Evolutionary conservation across 1,140 invertebrate genomes (phyloP).

Genomic region (Zaprionus africanus): DNA sequence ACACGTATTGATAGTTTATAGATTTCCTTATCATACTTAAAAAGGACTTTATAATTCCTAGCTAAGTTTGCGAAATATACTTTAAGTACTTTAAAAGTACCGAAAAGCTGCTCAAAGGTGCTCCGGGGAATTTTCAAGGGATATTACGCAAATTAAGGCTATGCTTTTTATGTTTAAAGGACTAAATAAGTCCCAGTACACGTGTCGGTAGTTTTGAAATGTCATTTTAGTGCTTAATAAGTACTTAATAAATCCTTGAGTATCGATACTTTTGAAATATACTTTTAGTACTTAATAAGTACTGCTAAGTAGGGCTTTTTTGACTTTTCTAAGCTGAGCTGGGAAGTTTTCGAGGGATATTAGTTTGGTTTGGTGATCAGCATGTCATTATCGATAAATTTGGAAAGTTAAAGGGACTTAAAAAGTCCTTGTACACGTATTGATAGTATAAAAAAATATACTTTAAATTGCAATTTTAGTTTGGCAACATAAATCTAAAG

Average conservation of each 20-base stretch:
- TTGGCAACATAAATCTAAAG: not conserved
- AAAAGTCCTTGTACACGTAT: not conserved
- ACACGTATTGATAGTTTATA: not conserved
- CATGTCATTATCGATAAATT: not conserved
- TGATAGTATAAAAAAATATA: not conserved
- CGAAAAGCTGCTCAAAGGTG: too few species aligned
- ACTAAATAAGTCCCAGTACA: too few species aligned
- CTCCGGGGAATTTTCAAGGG: not conserved
- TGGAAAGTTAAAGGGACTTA: not conserved
- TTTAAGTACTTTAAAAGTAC: not conserved
- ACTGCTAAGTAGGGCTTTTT: too few species aligned
- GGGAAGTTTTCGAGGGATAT: slow-evolving; percentile 16
- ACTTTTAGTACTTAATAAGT: too few species aligned
- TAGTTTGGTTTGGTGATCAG: slow-evolving; percentile 19
- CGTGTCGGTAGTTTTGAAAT: too few species aligned
- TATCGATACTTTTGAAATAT: too few species aligned
- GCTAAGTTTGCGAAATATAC: not conserved
- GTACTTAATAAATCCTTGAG: too few species aligned
- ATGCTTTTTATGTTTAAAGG: too few species aligned
- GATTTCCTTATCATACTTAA: not conserved
- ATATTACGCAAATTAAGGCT: not conserved
- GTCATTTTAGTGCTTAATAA: too few species aligned
- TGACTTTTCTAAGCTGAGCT: too few species aligned
- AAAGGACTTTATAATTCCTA: not conserved
- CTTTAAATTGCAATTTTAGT: too few species aligned